Conservation (phyloP, 2,888 invertebrate species). For the Napeogenes sylphis region DNA sequence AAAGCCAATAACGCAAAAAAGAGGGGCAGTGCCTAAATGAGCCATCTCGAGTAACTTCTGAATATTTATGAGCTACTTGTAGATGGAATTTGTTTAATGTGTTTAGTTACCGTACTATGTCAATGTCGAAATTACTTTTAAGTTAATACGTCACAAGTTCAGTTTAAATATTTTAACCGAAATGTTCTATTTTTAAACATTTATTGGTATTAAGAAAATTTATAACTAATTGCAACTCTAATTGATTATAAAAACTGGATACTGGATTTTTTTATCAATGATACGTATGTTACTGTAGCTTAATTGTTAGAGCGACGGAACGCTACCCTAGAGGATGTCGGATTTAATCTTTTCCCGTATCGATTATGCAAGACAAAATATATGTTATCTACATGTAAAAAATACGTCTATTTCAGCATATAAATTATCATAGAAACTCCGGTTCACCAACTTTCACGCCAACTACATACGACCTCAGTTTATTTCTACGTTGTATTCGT, state of each 20-base stretch:
- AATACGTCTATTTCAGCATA: neutral
- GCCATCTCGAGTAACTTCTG: constrained; percentile 69
- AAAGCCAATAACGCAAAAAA: constrained; percentile 74
- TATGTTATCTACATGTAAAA: no score
- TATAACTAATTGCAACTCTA: no score
- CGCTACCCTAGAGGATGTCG: no score
- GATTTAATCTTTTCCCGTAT: no score
- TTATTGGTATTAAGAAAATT: no score
- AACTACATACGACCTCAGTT: constrained; percentile 28
- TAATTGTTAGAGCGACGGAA: no score
- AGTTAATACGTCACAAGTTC: neutral
- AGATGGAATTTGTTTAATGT: constrained; percentile 54
- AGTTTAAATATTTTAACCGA: neutral
- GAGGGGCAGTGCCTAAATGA: constrained; percentile 70
- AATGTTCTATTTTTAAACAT: no score
- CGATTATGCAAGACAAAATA: no score
- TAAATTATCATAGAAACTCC: constrained; percentile 21
- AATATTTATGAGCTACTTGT: constrained; percentile 71
- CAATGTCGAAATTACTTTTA: constrained; percentile 16
- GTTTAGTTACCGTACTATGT: constrained; percentile 39
- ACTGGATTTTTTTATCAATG: no score
- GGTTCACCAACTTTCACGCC: constrained; percentile 17
- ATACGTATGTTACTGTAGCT: no score
- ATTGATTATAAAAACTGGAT: no score
- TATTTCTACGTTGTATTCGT: constrained; percentile 29